A percentile compares a stretch with the other conserved stretches of the same genome.
These are phyloP conservation scores for Agrochola circellaris DNA, from an alignment of 2,888 invertebrate species.

Conservation along the genomic window DNA sequence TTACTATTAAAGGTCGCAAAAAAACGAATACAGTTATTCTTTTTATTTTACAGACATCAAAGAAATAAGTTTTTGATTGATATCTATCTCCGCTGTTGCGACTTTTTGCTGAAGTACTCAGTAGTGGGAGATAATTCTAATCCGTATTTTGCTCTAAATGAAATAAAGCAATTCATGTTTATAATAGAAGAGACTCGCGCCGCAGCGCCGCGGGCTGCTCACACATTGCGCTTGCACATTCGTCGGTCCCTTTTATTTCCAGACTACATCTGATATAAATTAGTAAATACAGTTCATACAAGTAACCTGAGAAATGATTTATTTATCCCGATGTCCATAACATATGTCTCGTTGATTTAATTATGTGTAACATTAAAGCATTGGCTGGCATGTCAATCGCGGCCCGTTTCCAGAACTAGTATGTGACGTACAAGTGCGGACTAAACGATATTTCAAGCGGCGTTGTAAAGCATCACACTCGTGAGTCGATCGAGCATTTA, in stretches of 20 bases:
- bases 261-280: slow-evolving; percentile 65
- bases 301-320: slow-evolving; percentile 38
- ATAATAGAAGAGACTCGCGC: slow-evolving; percentile 76
- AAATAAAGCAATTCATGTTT: slow-evolving; percentile 84
- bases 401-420: slow-evolving; percentile 67
- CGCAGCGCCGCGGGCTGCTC: slow-evolving; percentile 71
- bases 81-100: slow-evolving; percentile 43
- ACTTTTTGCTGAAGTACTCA: slow-evolving; percentile 52
- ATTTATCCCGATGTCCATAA: slow-evolving; percentile 49
- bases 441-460: slow-evolving; percentile 73
- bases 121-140: slow-evolving; percentile 73
- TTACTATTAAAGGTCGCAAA: slow-evolving; percentile 43
- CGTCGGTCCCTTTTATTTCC: slow-evolving; percentile 69
- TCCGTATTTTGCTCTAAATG: slow-evolving; percentile 78
- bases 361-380: slow-evolving; percentile 73
- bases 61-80: slow-evolving; percentile 59
- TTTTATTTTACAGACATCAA: slow-evolving; percentile 36
- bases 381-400: slow-evolving; percentile 72
- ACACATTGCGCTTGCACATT: slow-evolving; percentile 63
- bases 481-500: slow-evolving; percentile 78
- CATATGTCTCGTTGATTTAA: slow-evolving; percentile 74
- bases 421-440: slow-evolving; percentile 50
- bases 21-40: slow-evolving; percentile 21
- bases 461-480: slow-evolving; percentile 77
- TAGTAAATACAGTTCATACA: slow-evolving; percentile 62